Percentiles rank a stretch among this genome's conserved stretches.
Evolutionary conservation across 2,888 invertebrate species (phyloP).

Genomic region (Zhengitettix transpicula): DNA sequence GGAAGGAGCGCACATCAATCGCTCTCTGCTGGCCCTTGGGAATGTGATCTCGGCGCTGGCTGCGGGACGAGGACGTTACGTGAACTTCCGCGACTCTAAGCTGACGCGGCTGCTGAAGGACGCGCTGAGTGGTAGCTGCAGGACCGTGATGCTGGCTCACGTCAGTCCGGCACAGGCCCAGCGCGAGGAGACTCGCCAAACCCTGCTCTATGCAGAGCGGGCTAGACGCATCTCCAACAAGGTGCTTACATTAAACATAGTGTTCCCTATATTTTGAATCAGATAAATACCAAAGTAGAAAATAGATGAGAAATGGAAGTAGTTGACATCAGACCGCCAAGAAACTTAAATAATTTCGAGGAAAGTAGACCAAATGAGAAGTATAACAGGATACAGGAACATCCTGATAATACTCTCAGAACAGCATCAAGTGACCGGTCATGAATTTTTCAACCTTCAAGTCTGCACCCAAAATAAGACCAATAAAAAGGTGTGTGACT

Average conservation of each 20-base stretch:
- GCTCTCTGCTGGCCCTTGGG: constrained; percentile 74
- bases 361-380: too few species aligned
- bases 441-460: too few species aligned
- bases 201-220: constrained; percentile 82
- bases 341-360: too few species aligned
- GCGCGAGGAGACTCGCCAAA: constrained; percentile 85
- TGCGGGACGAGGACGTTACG: constrained; percentile 54
- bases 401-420: too few species aligned
- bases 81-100: constrained; percentile 92
- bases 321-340: too few species aligned
- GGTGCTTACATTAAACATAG: constrained; percentile 26
- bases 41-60: constrained; percentile 94
- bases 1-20: constrained; percentile 91
- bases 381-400: too few species aligned
- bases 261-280: too few species aligned
- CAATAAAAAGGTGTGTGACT: too few species aligned
- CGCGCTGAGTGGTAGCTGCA: constrained; percentile 77
- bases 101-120: constrained; percentile 77
- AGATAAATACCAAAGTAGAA: too few species aligned
- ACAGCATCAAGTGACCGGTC: too few species aligned
- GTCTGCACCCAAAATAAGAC: too few species aligned
- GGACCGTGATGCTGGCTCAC: constrained; percentile 95
- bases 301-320: too few species aligned
- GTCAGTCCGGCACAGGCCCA: constrained; percentile 68
- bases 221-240: constrained; percentile 87